Base-by-base conservation (phyloP, 2,888 invertebrate genomes). In the Archips xylosteana region DNA sequence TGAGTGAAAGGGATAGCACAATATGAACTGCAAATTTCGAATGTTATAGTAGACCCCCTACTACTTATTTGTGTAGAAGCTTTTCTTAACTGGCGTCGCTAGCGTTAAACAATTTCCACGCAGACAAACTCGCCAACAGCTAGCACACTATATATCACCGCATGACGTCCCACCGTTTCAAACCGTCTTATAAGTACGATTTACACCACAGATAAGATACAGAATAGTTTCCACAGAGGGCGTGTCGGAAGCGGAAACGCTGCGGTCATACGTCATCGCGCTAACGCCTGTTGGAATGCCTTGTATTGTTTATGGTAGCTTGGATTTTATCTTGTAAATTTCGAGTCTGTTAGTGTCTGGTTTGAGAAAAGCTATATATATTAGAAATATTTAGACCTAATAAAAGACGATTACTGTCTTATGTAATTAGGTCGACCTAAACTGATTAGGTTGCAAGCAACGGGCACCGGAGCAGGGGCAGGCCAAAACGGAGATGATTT, bases 251-350 rank as follows among this genome's bases (percentile, higher is more conserved):
- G 61, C 73, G 73, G 73, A 69, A 63, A 49, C 73, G 73, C 62
- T 36, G 36, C 47, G 62, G 68, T 63, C 68, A 51, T 68, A 57
- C 64, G 73, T 73, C 73, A 73, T 73, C 32, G 63, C 63, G 59
- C 49, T 23, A 39, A 59, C 45, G 42, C 39, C 59, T 51, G 71
- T 63, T 60, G 67, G 70, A 70, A 70, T 70, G 70, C 54, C 63
- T 51, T 54, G 62, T 59, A 73, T 73, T 69, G 73, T 73, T 73
- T 73, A 73, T 69, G 72, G 68, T n/a, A 34, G 39, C 36, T 68
- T 23, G 57, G 57, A 57, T 57, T 57, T 57, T 57, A 32, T 57
- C 57, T 57, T 32, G 57, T 10, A 10, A 12, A 10, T 57, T 23
- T 57, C 10, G 51, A 15, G 51, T 23, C 5, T 23, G 23, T 54